These are phyloP conservation scores for Drosophila watanabei DNA, from an alignment of 1,140 invertebrate genomes.

Conservation along the genomic window DNA sequence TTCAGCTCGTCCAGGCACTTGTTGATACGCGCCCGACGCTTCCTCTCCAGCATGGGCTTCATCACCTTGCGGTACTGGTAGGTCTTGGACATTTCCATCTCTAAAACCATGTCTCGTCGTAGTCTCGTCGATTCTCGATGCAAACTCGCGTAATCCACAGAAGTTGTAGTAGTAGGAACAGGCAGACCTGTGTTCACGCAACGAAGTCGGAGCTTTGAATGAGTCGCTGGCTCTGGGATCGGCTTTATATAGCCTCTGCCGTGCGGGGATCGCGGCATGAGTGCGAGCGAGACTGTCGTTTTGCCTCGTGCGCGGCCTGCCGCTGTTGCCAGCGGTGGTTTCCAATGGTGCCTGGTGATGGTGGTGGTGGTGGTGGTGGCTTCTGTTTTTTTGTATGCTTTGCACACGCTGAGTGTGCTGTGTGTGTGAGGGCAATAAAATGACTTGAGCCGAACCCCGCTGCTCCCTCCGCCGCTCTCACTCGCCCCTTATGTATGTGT, in stretches of 20 bases:
- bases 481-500: slow-evolving; percentile 54
- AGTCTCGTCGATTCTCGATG: not conserved
- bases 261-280: slow-evolving; percentile 7
- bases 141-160: slow-evolving; percentile 74
- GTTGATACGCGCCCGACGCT: slow-evolving; percentile 95
- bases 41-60: slow-evolving; percentile 94
- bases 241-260: slow-evolving; percentile 76
- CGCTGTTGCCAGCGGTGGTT: slow-evolving; percentile 49
- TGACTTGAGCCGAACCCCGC: slow-evolving; percentile 80
- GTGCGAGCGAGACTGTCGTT: slow-evolving; percentile 72
- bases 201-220: slow-evolving; percentile 73
- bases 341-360: slow-evolving; percentile 31
- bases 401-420: slow-evolving; percentile 22
- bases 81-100: slow-evolving; percentile 87
- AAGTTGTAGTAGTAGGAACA: slow-evolving; percentile 3
- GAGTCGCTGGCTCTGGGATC: slow-evolving; percentile 67
- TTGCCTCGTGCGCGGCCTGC: slow-evolving; percentile 77
- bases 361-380: slow-evolving; percentile 57
- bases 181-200: slow-evolving; percentile 49
- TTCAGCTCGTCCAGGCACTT: slow-evolving; percentile 95
- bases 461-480: slow-evolving; percentile 38
- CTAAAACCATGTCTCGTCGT: slow-evolving; percentile 71
- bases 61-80: slow-evolving; percentile 89
- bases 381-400: slow-evolving; percentile 81
- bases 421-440: slow-evolving; percentile 78